Conservation (phyloP, 2,888 invertebrate genomes). For the Scelioninae gen. 2 region DNA sequence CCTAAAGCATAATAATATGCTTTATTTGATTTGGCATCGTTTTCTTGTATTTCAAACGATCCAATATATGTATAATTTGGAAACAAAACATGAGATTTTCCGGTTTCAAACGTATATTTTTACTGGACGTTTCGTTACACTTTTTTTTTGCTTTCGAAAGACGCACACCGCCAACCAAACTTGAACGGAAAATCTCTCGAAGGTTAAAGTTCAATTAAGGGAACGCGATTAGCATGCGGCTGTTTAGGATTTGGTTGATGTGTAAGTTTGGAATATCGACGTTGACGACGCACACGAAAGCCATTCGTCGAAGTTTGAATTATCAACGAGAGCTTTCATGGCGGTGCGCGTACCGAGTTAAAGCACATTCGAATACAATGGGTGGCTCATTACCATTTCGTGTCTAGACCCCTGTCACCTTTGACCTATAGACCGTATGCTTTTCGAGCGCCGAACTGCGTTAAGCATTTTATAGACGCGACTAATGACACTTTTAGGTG, state of each 20-base stretch:
- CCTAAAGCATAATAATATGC: too few relatives aligned
- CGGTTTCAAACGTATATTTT: too few relatives aligned
- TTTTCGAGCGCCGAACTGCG: constrained; percentile 29
- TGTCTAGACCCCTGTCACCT: constrained; percentile 69
- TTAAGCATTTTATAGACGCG: constrained; percentile 36
- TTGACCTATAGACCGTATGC: constrained; percentile 63
- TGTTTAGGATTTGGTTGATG: constrained; percentile 56
- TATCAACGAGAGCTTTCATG: constrained; percentile 50
- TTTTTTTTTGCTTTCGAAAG: constrained; percentile 50
- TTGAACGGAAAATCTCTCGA: constrained; percentile 15
- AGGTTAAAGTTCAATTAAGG: constrained; percentile 44
- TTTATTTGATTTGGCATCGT: too few relatives aligned
- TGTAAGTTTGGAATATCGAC: constrained; percentile 51
- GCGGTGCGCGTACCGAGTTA: constrained; percentile 42
- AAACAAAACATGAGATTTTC: too few relatives aligned
- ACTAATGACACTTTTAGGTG: constrained; percentile 34
- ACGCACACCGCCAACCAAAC: constrained; percentile 18
- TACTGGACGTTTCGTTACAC: background rate
- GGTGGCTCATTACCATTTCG: constrained; percentile 70
- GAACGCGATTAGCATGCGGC: constrained; percentile 41
- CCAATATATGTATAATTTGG: too few relatives aligned
- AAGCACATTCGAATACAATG: constrained; percentile 71
- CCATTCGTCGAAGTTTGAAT: constrained; percentile 57
- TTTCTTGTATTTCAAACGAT: too few relatives aligned
- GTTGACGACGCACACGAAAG: constrained; percentile 28